Percentiles rank a stretch among this genome's conserved stretches.
phyloP scores from a whole-genome alignment of 92 coral and sea anemone genomes.

The Isaurus tuberculatus region DNA sequence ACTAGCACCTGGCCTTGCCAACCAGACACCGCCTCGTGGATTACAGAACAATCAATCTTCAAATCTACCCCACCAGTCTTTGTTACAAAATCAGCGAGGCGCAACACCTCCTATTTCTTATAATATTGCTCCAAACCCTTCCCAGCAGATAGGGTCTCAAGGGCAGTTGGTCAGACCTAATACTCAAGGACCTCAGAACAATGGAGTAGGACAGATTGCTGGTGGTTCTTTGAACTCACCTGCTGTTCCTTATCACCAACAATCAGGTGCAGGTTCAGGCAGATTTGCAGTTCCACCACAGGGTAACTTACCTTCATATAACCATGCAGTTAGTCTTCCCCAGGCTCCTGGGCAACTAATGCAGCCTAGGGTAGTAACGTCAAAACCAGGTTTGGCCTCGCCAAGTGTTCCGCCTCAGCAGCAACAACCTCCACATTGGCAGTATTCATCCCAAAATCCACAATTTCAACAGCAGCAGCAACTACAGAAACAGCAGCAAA shows the following conservation, averaged over 20 bases:
- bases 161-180: slow-evolving; percentile 31
- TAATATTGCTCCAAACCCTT: slow-evolving; percentile 63
- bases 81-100: slow-evolving; percentile 69
- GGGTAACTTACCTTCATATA: slow-evolving; percentile 33
- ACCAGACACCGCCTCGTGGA: slow-evolving; percentile 51
- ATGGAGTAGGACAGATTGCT: neutral
- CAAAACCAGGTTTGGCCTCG: slow-evolving; percentile 8
- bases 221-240: neutral
- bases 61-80: slow-evolving; percentile 56
- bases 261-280: neutral
- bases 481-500: slow-evolving; percentile 1
- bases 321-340: slow-evolving; percentile 46
- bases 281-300: slow-evolving; percentile 33
- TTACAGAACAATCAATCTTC: slow-evolving; percentile 21
- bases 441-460: neutral
- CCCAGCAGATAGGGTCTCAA: slow-evolving; percentile 1
- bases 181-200: slow-evolving; percentile 10
- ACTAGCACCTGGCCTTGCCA: slow-evolving; percentile 43
- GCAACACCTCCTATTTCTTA: slow-evolving; percentile 77
- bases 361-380: slow-evolving; percentile 56
- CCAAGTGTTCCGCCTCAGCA: slow-evolving; percentile 49
- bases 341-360: slow-evolving; percentile 57
- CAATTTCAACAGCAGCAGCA: neutral
- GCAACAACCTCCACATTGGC: neutral
- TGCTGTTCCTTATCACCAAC: slow-evolving; percentile 15